phyloP scores from a whole-genome alignment of 1,140 invertebrate species.

The Gonatopus flavifemur region DNA sequence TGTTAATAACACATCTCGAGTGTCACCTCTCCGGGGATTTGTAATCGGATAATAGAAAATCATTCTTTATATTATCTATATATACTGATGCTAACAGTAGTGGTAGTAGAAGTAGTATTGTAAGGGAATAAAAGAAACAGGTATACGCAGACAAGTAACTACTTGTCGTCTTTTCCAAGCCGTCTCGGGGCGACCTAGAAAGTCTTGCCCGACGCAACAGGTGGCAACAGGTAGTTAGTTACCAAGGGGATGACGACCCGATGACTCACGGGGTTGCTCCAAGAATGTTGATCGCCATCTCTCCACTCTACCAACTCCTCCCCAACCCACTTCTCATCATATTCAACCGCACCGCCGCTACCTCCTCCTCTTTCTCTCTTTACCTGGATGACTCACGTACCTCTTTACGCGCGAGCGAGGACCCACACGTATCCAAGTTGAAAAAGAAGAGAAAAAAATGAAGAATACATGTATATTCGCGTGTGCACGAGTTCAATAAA shows the following conservation, averaged over 20 bases:
- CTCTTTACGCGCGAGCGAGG: conserved; percentile 16
- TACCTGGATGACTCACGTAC: conserved; percentile 33
- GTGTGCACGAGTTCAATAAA: not conserved
- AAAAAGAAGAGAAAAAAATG: too few relatives aligned
- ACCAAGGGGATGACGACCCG: conserved; percentile 35
- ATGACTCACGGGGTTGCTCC: conserved; percentile 45
- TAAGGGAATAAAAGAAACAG: too few relatives aligned
- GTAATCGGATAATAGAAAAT: too few relatives aligned
- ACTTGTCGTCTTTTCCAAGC: too few relatives aligned
- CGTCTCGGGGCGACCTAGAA: conserved; percentile 25
- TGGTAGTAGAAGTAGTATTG: too few relatives aligned
- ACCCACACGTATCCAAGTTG: conserved; percentile 8
- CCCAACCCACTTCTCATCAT: too few relatives aligned
- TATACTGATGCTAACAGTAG: too few relatives aligned
- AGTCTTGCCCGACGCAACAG: conserved; percentile 39
- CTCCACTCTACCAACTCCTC: conserved; percentile 13
- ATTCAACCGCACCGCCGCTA: too few relatives aligned
- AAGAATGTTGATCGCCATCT: conserved; percentile 33
- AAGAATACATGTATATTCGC: too few relatives aligned
- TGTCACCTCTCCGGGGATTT: too few relatives aligned
- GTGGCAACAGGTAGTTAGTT: conserved; percentile 39
- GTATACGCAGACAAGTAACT: not conserved
- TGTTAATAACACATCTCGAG: too few relatives aligned
- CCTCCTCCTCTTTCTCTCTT: conserved; percentile 9
- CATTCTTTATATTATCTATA: too few relatives aligned